Base-by-base conservation (phyloP, 2,797 vertebrate species). In the Sphenopsis melanotis region DNA sequence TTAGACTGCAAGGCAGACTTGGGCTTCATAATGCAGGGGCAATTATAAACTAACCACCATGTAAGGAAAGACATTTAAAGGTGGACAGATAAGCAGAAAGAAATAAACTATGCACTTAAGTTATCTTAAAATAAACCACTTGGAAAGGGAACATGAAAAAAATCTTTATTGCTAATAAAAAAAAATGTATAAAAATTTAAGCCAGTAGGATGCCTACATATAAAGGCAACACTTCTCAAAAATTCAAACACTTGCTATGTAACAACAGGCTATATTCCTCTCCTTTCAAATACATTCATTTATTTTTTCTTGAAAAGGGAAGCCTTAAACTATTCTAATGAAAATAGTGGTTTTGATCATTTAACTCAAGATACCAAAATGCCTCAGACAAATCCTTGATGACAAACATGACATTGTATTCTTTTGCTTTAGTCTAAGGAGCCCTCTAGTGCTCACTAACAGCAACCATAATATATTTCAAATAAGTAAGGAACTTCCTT, bases 391-490 rank as follows among this genome's bases (percentile, higher is more conserved):
- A 4, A 29, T 61, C 52, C 49, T 55, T 24, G 18, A 3, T 27
- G 23, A n/a, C 20, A 68, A 71, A 72, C 24, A 27, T 5, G 36
- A 55, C 30, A 60, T 20, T 37, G 24, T 36, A 52, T 42, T 68
- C 63, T 66, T 91, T 87, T 93, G 77, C 52, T 64, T 59, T 84
- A 95, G 95, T 91, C 95, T 96, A 55, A 93, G 81, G 95, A 90
- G 96, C 97, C 97, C 97, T 96, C 98, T 98, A 96, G 97, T 74
- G 98, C 82, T 95, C 86, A 46, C 10, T 27, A 12, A 15, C 9
- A 9, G 3, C 90, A 88, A 81, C 32, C 13, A 57, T n/a, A 37
- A 47, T 21, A 44, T 15, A 20, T 52, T 68, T 80, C 41, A 50
- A 80, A 46, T 6, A 2, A 42, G 44, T 32, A 41, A 36, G 21